A percentile compares a stretch with the other conserved stretches of the same genome.
These are phyloP conservation scores for Microplitis mediator DNA, from an alignment of 1,140 invertebrate genomes.

Conservation along the genomic window DNA sequence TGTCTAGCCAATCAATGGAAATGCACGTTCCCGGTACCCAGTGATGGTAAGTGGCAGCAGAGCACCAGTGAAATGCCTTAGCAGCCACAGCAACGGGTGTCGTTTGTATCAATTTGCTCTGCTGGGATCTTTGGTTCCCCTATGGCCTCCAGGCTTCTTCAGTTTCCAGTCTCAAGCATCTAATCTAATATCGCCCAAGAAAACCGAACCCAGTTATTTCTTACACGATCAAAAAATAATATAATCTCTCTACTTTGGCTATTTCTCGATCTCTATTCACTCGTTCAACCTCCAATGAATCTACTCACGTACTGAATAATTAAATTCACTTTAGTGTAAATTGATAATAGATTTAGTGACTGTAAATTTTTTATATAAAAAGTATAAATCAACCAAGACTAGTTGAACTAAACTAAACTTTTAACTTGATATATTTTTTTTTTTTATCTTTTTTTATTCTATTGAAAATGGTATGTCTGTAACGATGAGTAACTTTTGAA, in stretches of 20 bases:
- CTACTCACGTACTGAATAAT: constrained; percentile 36
- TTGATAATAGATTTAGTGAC: constrained; percentile 4
- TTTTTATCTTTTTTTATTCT: not conserved
- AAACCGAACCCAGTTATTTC: constrained; percentile 34
- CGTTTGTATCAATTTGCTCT: constrained; percentile 46
- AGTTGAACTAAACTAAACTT: not conserved
- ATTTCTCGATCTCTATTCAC: constrained; percentile 22
- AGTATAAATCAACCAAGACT: too few species aligned
- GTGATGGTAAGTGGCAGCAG: too few species aligned
- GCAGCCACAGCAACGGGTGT: constrained; percentile 23
- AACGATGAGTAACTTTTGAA: not conserved
- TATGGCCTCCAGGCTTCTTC: constrained; percentile 21
- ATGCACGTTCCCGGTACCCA: too few species aligned
- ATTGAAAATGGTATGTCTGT: not conserved
- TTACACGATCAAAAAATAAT: not conserved
- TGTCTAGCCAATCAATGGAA: too few species aligned
- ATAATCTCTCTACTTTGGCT: not conserved
- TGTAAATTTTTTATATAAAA: too few species aligned
- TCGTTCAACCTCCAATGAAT: not conserved
- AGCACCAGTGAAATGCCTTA: too few species aligned
- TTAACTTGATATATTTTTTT: not conserved
- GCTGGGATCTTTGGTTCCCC: constrained; percentile 20
- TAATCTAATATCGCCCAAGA: constrained; percentile 41
- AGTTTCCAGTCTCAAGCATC: constrained; percentile 30
- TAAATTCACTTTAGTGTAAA: constrained; percentile 33